These are phyloP conservation scores for Asarcornis scutulata DNA, from an alignment of 2,113 vertebrate genomes.

Conservation along the genomic window DNA sequence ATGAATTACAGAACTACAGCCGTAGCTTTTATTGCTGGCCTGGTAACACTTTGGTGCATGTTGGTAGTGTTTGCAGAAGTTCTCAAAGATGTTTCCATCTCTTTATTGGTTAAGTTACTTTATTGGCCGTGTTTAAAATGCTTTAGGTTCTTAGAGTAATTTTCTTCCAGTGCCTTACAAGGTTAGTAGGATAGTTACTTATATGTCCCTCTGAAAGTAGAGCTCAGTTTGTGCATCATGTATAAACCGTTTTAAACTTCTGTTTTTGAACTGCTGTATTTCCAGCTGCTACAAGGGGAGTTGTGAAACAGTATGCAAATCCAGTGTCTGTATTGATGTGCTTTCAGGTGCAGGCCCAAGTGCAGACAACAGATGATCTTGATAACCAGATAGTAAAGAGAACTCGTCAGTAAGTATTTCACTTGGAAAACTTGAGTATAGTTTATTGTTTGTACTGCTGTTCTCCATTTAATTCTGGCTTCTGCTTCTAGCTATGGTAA, in stretches of 20 bases:
- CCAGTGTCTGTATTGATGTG: neutral
- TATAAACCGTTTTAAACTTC: neutral
- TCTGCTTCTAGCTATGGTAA: neutral
- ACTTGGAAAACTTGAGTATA: neutral
- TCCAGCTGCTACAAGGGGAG: neutral
- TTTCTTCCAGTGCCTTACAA: neutral
- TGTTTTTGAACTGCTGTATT: neutral
- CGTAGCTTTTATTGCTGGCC: neutral
- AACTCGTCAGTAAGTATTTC: constrained; percentile 81
- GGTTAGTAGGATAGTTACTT: neutral
- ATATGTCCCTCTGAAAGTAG: neutral
- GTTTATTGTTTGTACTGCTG: accelerated
- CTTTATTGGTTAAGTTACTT: neutral
- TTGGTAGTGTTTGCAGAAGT: neutral
- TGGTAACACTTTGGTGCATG: neutral
- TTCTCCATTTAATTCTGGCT: neutral
- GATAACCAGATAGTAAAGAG: constrained; percentile 74
- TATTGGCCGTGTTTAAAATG: neutral
- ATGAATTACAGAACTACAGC: neutral
- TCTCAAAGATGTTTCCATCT: neutral
- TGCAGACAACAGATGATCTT: constrained; percentile 77
- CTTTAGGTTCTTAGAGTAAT: neutral
- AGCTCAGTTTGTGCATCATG: neutral
- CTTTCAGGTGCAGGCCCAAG: constrained; percentile 83
- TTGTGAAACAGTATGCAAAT: neutral